These are phyloP conservation scores for Onychomys leucogaster DNA, from an alignment of 2,797 vertebrate species.

Conservation along the genomic window DNA sequence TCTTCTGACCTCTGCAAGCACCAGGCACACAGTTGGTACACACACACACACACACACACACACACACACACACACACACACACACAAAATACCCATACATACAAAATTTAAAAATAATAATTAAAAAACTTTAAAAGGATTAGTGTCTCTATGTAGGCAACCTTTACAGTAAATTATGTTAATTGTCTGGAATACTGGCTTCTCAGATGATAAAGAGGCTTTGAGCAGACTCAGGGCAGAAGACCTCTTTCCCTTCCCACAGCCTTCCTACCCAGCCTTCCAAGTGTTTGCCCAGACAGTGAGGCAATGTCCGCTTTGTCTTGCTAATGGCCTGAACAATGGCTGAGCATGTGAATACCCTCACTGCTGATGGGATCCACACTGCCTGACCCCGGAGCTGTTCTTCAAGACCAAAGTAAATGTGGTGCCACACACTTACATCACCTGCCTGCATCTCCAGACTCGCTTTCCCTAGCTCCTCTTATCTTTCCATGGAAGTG, in stretches of 20 bases:
- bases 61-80: background rate
- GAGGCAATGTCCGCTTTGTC: background rate
- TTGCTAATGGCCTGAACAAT: background rate
- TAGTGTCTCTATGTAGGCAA: background rate
- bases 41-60: background rate
- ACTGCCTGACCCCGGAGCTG: background rate
- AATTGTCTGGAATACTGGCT: background rate
- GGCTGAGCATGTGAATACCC: background rate
- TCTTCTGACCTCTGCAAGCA: background rate
- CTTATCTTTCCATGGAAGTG: background rate
- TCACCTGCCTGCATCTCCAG: background rate
- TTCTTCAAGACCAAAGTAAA: accelerated
- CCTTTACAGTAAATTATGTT: background rate
- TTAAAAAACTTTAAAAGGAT: background rate
- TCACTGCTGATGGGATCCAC: background rate
- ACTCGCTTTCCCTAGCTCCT: background rate
- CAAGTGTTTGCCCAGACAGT: background rate
- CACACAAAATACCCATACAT: background rate
- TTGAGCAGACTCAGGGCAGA: background rate
- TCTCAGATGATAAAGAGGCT: background rate
- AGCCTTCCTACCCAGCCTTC: background rate
- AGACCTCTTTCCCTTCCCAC: background rate
- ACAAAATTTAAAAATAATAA: background rate
- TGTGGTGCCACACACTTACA: too few relatives aligned
- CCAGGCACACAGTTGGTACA: too few relatives aligned